Conservation (phyloP, 2,797 vertebrate species). For the Spinibarbus caldwelli region DNA sequence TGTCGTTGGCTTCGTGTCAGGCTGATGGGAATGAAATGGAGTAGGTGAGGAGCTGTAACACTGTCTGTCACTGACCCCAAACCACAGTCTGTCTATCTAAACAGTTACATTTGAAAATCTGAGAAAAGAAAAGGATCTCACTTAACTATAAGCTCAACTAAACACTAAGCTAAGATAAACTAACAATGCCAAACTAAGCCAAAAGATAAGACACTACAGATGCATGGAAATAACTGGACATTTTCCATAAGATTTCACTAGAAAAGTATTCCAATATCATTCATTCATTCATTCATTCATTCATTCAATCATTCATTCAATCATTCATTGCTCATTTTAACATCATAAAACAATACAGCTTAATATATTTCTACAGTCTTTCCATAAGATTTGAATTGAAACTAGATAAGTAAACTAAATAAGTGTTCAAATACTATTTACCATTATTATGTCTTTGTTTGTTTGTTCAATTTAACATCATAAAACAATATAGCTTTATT, state of each 20-base stretch:
- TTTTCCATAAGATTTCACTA: neutral
- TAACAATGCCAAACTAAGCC: neutral
- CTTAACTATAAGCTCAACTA: neutral
- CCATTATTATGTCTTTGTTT: neutral
- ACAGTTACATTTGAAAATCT: neutral
- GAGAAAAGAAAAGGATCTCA: neutral
- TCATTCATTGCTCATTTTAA: neutral
- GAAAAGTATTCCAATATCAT: neutral
- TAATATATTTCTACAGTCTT: neutral
- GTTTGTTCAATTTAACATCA: neutral
- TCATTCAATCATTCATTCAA: too few relatives aligned
- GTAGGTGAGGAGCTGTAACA: neutral
- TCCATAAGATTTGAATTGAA: neutral
- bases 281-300: too few relatives aligned
- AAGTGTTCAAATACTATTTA: neutral
- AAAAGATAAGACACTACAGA: neutral
- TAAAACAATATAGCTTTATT: neutral
- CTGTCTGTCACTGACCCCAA: neutral
- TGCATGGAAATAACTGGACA: neutral
- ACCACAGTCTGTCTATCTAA: neutral
- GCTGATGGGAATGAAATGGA: neutral
- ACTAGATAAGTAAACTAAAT: too few relatives aligned
- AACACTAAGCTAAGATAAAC: neutral
- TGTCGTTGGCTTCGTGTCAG: neutral
- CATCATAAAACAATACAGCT: neutral